A percentile compares a stretch with the other conserved stretches of the same genome.
These are phyloP conservation scores for Chelon auratus DNA, from an alignment of 2,797 vertebrate genomes.

Conservation along the genomic window DNA sequence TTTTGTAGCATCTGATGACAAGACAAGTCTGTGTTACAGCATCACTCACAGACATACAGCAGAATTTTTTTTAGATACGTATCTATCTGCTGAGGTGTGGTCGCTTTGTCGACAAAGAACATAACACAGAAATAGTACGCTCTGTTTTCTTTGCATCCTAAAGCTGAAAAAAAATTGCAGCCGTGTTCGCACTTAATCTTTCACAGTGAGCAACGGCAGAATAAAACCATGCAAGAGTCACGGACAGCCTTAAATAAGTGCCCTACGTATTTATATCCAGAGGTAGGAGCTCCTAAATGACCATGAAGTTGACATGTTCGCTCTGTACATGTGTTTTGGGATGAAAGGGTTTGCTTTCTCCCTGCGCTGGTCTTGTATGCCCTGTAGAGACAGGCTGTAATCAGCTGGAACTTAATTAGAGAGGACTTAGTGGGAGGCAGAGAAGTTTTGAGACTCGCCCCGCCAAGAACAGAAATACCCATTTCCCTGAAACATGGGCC, in stretches of 20 bases:
- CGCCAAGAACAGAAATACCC: slow-evolving; percentile 74
- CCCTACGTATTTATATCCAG: slow-evolving; percentile 27
- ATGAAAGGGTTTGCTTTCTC: slow-evolving; percentile 68
- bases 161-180: slow-evolving; percentile 8
- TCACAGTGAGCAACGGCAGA: slow-evolving; percentile 14
- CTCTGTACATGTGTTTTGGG: slow-evolving; percentile 70
- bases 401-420: slow-evolving; percentile 82
- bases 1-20: neutral
- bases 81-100: neutral
- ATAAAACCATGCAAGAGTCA: slow-evolving; percentile 27
- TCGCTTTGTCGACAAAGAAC: neutral
- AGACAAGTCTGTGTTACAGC: neutral
- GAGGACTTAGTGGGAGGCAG: slow-evolving; percentile 74
- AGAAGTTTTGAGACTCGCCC: slow-evolving; percentile 77
- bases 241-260: slow-evolving; percentile 47
- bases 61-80: neutral
- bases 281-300: slow-evolving; percentile 47
- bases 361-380: slow-evolving; percentile 57
- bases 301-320: slow-evolving; percentile 60
- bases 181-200: neutral
- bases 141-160: neutral
- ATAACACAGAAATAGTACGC: neutral
- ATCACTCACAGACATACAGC: neutral
- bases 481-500: slow-evolving; percentile 53
- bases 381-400: slow-evolving; percentile 75